A percentile compares a stretch with the other conserved stretches of the same genome.
Evolutionary conservation across 23 tunicate species (phyloP).

Genomic region (Styela clava): DNA sequence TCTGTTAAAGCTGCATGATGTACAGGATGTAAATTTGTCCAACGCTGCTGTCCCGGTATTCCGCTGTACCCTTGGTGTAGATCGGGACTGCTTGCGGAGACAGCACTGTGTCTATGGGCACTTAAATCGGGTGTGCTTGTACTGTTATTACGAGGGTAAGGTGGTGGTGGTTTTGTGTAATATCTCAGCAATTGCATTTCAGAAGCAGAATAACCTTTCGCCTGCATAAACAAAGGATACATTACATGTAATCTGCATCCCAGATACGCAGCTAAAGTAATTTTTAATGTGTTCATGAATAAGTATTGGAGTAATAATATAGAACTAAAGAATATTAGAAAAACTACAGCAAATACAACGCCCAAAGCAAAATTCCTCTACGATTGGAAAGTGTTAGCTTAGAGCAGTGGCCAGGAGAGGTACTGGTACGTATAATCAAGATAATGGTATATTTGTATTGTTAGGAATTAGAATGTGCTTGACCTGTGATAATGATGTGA

Average conservation of each 20-base stretch:
- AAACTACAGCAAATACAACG: too few relatives aligned
- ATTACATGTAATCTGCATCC: background rate
- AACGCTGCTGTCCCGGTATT: constrained; percentile 12
- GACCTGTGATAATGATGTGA: too few relatives aligned
- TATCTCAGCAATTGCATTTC: constrained; percentile 76
- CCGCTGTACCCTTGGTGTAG: constrained; percentile 46
- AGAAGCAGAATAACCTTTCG: constrained; percentile 49
- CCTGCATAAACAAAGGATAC: constrained; percentile 19
- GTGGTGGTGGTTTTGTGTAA: constrained; percentile 49
- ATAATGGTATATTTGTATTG: too few relatives aligned
- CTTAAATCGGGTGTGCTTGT: constrained; percentile 86
- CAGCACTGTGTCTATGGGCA: constrained; percentile 48
- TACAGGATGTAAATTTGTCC: constrained; percentile 17
- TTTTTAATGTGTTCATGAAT: too few relatives aligned
- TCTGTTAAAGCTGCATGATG: constrained; percentile 7
- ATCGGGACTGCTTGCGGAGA: constrained; percentile 85
- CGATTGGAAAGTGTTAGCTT: too few relatives aligned
- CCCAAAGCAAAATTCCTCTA: too few relatives aligned
- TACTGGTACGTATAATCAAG: too few relatives aligned
- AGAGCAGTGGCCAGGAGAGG: too few relatives aligned
- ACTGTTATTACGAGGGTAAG: constrained; percentile 41
- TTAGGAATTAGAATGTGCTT: too few relatives aligned
- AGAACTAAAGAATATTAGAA: too few relatives aligned
- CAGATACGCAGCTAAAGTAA: too few relatives aligned
- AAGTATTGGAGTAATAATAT: too few relatives aligned